phyloP scores from a whole-genome alignment of 2,113 vertebrate species.

The Eptesicus fuscus region DNA sequence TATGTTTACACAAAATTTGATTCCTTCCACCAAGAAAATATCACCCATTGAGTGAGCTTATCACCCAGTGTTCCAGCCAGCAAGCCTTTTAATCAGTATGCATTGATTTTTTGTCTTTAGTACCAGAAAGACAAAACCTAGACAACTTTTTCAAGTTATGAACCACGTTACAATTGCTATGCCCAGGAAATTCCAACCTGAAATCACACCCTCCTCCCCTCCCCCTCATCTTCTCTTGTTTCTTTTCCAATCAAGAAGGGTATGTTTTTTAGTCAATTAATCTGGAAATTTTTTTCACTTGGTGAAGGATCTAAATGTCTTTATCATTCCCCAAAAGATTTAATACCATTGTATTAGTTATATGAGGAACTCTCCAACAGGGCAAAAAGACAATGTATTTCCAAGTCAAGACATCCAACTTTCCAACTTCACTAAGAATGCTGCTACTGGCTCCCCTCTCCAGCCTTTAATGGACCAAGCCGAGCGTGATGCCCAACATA shows the following conservation, averaged over 20 bases:
- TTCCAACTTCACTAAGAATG: neutral
- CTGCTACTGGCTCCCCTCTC: neutral
- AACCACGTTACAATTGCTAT: neutral
- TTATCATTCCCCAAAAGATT: neutral
- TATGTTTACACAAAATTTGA: neutral
- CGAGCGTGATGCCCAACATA: neutral
- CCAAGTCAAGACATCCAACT: neutral
- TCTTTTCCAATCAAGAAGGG: neutral
- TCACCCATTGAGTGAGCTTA: neutral
- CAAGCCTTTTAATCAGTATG: neutral
- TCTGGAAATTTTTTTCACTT: neutral
- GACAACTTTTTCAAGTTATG: neutral
- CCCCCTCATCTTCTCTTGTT: neutral
- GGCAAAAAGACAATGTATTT: neutral
- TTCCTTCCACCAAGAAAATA: neutral
- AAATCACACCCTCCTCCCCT: rapidly evolving
- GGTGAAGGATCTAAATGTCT: neutral
- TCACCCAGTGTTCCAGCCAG: neutral
- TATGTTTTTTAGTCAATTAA: neutral
- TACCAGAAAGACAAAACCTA: neutral
- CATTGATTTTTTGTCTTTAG: neutral
- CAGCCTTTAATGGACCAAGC: neutral
- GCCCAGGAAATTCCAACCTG: neutral
- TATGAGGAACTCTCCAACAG: neutral
- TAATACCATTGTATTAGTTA: neutral